Conservation (phyloP, 1,140 invertebrate genomes). For the Apolygus lucorum region DNA sequence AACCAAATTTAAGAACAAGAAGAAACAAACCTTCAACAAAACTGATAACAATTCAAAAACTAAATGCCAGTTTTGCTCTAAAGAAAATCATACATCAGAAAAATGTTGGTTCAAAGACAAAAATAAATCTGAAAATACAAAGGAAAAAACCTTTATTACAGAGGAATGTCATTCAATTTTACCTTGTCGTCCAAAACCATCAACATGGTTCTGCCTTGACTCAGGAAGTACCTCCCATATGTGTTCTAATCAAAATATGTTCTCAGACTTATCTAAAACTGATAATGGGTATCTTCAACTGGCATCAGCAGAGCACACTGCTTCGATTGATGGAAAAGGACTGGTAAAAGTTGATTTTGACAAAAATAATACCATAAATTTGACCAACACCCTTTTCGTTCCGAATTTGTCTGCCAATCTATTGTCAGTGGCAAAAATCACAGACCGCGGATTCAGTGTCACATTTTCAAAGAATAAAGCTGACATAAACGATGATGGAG, state of each 20-base stretch:
- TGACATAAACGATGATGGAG: background rate
- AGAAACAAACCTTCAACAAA: too few relatives aligned
- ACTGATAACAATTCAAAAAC: too few relatives aligned
- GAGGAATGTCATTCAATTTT: too few relatives aligned
- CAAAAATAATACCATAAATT: background rate
- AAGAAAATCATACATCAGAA: too few relatives aligned
- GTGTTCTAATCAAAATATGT: background rate
- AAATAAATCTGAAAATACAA: too few relatives aligned
- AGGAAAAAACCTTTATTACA: too few relatives aligned
- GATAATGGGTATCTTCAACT: background rate
- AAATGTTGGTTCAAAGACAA: too few relatives aligned
- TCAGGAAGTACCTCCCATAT: conserved; percentile 9
- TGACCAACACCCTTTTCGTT: background rate
- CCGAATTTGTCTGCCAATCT: background rate
- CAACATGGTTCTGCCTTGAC: conserved; percentile 42
- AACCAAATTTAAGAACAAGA: too few relatives aligned
- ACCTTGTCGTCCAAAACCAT: too few relatives aligned
- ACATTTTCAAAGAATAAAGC: background rate
- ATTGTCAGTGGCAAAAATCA: conserved; percentile 1
- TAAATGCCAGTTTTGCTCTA: too few relatives aligned
- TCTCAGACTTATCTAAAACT: conserved; percentile 4
- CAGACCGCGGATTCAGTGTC: background rate
- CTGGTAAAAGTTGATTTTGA: background rate
- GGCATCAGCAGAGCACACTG: background rate
- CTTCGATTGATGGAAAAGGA: background rate